Evolutionary conservation across 1,140 invertebrate species (phyloP).

Genomic region (Meloidogyne chitwoodi): DNA sequence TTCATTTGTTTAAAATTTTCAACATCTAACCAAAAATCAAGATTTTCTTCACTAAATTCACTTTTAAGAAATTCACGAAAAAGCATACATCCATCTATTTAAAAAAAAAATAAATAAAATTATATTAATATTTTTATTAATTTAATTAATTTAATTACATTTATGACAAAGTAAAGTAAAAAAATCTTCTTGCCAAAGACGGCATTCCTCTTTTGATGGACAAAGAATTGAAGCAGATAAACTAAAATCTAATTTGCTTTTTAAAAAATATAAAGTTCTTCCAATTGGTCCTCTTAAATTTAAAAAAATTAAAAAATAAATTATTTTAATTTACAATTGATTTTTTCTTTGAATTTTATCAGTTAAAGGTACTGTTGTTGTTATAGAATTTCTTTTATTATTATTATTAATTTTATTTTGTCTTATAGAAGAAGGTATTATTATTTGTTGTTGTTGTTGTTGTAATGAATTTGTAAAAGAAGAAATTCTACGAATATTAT

Average conservation of each 20-base stretch:
- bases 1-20: conserved; percentile 48
- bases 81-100: conserved; percentile 31
- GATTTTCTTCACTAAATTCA: conserved; percentile 41
- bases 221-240: conserved; percentile 38
- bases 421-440: too few relatives aligned
- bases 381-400: not conserved
- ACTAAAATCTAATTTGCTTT: conserved; percentile 36
- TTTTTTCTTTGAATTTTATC: not conserved
- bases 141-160: conserved; percentile 24
- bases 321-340: not conserved
- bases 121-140: not conserved
- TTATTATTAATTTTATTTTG: too few relatives aligned
- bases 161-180: conserved; percentile 40
- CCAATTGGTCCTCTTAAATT: conserved; percentile 26
- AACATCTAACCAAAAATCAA: conserved; percentile 43
- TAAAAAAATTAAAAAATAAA: not conserved
- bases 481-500: conserved; percentile 19
- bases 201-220: conserved; percentile 41
- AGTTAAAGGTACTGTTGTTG: not conserved
- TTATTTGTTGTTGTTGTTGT: not conserved
- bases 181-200: conserved; percentile 44
- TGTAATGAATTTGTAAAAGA: conserved; percentile 22
- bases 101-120: not conserved
- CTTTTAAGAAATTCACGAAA: conserved; percentile 40
- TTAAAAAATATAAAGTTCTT: conserved; percentile 29